Evolutionary conservation across 2,888 invertebrate genomes (phyloP).

Genomic region (Vanessa cardui): DNA sequence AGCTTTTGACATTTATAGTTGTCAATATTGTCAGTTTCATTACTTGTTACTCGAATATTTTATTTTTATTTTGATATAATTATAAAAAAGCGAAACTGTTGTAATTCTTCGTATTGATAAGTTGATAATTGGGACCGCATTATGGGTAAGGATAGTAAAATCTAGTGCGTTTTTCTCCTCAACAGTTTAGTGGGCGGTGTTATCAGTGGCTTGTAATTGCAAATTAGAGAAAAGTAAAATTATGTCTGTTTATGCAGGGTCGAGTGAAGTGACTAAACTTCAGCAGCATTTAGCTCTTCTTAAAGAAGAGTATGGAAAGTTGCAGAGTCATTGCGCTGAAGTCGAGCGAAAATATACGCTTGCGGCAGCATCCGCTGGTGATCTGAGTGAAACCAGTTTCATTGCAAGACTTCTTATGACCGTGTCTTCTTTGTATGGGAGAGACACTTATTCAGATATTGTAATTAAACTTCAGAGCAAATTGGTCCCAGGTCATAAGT

Average conservation of each 20-base stretch:
- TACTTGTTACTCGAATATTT: constrained; percentile 50
- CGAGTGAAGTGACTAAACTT: constrained; percentile 85
- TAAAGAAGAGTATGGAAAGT: constrained; percentile 94
- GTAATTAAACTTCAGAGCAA: constrained; percentile 88
- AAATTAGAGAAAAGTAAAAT: constrained; percentile 61
- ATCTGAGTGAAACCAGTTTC: constrained; percentile 89
- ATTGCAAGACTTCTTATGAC: constrained; percentile 91
- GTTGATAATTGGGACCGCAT: constrained; percentile 52
- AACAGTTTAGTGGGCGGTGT: constrained; percentile 37
- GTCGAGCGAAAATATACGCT: constrained; percentile 93
- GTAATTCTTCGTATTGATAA: constrained; percentile 43
- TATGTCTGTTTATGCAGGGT: constrained; percentile 66
- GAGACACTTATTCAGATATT: constrained; percentile 92
- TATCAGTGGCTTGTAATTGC: constrained; percentile 53
- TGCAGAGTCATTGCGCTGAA: constrained; percentile 91
- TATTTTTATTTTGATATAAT: constrained; percentile 41
- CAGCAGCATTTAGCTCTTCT: constrained; percentile 93
- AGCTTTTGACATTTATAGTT: constrained; percentile 1
- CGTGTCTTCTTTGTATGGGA: constrained; percentile 91
- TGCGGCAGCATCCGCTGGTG: constrained; percentile 86
- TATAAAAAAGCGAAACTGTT: constrained; percentile 17
- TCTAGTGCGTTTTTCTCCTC: constrained; percentile 49
- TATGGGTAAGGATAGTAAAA: constrained; percentile 70
- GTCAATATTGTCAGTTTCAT: constrained; percentile 42
- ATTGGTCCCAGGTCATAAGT: constrained; percentile 92